phyloP scores from a whole-genome alignment of 2,888 invertebrate species.

The Drosophila anomelani region DNA sequence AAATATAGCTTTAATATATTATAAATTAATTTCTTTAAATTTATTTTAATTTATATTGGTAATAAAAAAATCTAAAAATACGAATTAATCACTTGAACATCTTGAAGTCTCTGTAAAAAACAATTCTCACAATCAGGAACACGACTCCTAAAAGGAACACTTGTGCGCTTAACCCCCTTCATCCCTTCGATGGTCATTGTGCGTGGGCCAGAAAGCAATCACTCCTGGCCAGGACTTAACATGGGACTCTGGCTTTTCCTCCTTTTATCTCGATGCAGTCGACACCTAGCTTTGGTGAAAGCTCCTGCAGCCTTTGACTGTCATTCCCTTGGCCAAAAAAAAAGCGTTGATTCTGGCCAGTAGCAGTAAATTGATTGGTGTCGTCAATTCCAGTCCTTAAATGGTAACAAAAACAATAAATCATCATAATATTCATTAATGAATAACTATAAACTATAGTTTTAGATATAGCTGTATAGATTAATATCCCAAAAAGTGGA shows the following conservation, averaged over 20 bases:
- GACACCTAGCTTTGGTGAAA: slow-evolving; percentile 12
- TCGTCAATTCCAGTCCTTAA: background rate
- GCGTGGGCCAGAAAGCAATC: slow-evolving; percentile 11
- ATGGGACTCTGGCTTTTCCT: background rate
- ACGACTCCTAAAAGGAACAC: background rate
- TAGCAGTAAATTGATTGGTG: slow-evolving; percentile 12
- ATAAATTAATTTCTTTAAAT: no score
- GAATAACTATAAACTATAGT: no score
- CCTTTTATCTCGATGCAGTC: background rate
- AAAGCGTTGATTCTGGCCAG: background rate
- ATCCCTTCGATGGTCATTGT: slow-evolving; percentile 5
- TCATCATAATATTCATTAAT: no score
- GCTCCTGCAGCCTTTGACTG: slow-evolving; percentile 3
- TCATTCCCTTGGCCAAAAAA: background rate
- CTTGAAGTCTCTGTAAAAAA: background rate
- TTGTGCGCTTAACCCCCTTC: background rate
- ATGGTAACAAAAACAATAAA: background rate
- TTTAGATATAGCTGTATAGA: no score
- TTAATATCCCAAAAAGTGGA: background rate
- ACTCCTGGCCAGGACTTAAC: slow-evolving; percentile 6
- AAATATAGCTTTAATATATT: background rate
- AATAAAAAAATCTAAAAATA: background rate
- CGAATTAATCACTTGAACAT: background rate
- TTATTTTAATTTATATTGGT: background rate
- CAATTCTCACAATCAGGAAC: background rate